These are phyloP conservation scores for Thecophora atra DNA, from an alignment of 2,888 invertebrate genomes.

Conservation along the genomic window DNA sequence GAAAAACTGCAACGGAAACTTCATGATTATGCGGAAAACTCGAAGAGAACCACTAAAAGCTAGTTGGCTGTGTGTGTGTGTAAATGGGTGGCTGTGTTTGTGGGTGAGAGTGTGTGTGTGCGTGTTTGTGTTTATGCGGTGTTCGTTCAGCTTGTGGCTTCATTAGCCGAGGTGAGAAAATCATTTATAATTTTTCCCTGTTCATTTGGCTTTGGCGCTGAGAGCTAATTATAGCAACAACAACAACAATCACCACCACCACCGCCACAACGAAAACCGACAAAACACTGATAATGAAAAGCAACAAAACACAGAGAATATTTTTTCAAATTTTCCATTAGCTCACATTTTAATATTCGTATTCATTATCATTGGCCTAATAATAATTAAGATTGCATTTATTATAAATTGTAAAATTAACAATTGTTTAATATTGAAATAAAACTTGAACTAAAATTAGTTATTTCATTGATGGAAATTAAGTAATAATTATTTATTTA, in stretches of 20 bases:
- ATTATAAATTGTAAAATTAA: too few relatives aligned
- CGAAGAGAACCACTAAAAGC: constrained; percentile 14
- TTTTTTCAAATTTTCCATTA: too few relatives aligned
- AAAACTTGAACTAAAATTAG: too few relatives aligned
- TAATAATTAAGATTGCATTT: too few relatives aligned
- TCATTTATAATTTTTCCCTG: constrained; percentile 25
- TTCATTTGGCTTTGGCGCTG: constrained; percentile 5
- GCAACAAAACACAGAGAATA: too few relatives aligned
- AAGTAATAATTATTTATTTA: too few relatives aligned
- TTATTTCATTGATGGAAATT: too few relatives aligned
- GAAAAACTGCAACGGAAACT: constrained; percentile 21
- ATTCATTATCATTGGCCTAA: too few relatives aligned
- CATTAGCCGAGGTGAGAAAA: constrained; percentile 31
- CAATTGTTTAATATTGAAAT: too few relatives aligned
- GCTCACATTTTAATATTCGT: too few relatives aligned
- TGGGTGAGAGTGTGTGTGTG: constrained; percentile 19
- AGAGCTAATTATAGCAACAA: neutral
- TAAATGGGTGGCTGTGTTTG: neutral
- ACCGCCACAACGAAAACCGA: neutral
- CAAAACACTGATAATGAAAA: too few relatives aligned
- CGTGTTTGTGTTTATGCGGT: neutral
- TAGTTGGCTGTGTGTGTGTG: neutral
- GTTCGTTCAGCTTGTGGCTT: constrained; percentile 9
- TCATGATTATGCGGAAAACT: constrained; percentile 22
- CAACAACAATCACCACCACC: neutral